phyloP scores from a whole-genome alignment of 2,797 vertebrate species.

The Limosa lapponica region DNA sequence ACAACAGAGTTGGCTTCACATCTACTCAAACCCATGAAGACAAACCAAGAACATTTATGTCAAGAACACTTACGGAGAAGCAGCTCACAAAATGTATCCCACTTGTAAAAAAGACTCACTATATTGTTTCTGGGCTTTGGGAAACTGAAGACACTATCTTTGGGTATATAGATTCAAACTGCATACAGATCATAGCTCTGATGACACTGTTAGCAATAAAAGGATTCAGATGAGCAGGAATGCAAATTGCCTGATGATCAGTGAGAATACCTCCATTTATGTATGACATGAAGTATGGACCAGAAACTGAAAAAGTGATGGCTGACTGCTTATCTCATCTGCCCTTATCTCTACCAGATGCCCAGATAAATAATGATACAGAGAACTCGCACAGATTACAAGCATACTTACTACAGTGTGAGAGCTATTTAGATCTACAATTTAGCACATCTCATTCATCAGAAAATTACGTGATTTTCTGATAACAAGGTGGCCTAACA shows the following conservation, averaged over 20 bases:
- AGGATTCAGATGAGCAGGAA: not conserved
- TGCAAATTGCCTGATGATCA: not conserved
- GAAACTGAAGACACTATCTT: not conserved
- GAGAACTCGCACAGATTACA: conserved; percentile 1
- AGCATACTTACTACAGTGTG: not conserved
- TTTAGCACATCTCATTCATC: not conserved
- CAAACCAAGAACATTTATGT: not conserved
- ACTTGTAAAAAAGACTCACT: not conserved
- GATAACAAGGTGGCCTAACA: not conserved
- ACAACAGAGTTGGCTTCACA: not conserved
- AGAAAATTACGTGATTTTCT: not conserved
- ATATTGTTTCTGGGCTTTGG: not conserved
- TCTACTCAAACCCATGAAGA: not conserved
- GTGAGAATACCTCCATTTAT: not conserved
- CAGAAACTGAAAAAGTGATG: not conserved
- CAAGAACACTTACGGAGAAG: not conserved
- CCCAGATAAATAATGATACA: conserved; percentile 16
- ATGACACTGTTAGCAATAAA: not conserved
- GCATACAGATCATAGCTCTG: not conserved
- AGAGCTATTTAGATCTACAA: not conserved
- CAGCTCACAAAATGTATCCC: not conserved
- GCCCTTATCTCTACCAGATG: conserved; percentile 4
- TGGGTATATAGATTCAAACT: not conserved
- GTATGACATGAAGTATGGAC: not conserved
- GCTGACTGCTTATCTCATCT: conserved; percentile 46